Conservation (phyloP, 2,888 invertebrate species). For the Eupeodes latifasciatus region DNA sequence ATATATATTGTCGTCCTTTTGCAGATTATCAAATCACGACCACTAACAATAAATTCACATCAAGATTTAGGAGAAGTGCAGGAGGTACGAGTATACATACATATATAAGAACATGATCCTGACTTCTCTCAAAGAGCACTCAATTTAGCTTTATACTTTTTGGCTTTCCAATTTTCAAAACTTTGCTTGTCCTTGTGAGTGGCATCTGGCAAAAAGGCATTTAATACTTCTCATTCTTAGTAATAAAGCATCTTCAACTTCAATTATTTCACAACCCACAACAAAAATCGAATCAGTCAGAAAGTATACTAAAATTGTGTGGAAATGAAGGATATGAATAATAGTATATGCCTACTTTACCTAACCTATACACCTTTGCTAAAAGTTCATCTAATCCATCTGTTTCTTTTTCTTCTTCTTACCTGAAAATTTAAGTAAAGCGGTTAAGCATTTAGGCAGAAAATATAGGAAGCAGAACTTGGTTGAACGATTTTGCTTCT, state of each 20-base stretch:
- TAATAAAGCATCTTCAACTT: conserved; percentile 30
- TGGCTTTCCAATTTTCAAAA: conserved; percentile 27
- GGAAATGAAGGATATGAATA: background rate
- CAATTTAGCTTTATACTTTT: conserved; percentile 50
- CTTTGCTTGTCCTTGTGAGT: conserved; percentile 23
- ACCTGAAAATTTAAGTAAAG: background rate
- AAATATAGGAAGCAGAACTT: too few species aligned
- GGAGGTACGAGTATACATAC: too few species aligned
- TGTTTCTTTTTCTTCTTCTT: background rate
- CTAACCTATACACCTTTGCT: background rate
- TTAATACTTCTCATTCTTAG: conserved; percentile 6
- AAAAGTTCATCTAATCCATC: conserved; percentile 1
- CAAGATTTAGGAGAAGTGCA: too few species aligned
- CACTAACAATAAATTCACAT: conserved; percentile 44
- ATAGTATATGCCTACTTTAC: background rate
- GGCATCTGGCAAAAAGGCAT: conserved; percentile 15
- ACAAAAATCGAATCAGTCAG: conserved; percentile 40
- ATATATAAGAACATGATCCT: conserved; percentile 34
- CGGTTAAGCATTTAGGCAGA: too few species aligned
- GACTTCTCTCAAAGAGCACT: conserved; percentile 16
- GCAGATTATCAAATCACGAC: conserved; percentile 45
- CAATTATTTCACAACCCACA: conserved; percentile 25
- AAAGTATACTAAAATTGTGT: conserved; percentile 13
- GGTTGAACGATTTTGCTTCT: too few species aligned
- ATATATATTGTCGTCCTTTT: background rate